Base-by-base conservation (phyloP, 2,797 vertebrate species). In the Buphagus erythrorhynchus region DNA sequence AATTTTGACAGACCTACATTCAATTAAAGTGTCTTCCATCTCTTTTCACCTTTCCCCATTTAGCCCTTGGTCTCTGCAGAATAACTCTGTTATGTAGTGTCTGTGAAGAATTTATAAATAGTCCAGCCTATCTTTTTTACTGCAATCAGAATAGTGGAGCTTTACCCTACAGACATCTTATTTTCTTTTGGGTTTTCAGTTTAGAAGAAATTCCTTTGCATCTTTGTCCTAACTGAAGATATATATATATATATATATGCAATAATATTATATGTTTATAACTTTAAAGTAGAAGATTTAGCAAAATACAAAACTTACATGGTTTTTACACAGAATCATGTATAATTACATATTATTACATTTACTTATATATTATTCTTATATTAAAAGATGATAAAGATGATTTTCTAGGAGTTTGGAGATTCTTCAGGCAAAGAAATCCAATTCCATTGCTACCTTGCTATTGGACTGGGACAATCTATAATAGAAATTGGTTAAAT, bases 1-100 rank as follows among this genome's bases (percentile, higher is more conserved):
- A 77, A 83, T 82, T 93, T 91, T 93, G 86, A 94, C 58, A 89
- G 75, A 65, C 2, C 0, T 46, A 83, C 40, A 57, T 86, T 86
- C 46, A 87, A 88, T 92, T 92, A 91, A 86, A 85, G n/a, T 51
- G 61, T 31, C 68, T 93, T 91, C 86, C 13, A 2, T 74, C 78
- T 74, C 54, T 35, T 89, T 80, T 96, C 76, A 85, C 65, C 81
- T 89, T 91, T 85, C 57, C 48, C 52, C 49, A 33, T 51, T 71
- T 71, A 82, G 57, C 42, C 42, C 29, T 21, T 63, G 38, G 65
- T 89, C 81, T 57, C 68, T 76, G 42, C n/a, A 83, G 81, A 83
- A 46, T 45, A 81, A 62, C 24, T 66, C 11, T 2, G 1, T 55
- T 75, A 79, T 55, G 45, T 19, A 17, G 21, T 67, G n/a, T 20